Evolutionary conservation across 1,140 invertebrate genomes (phyloP), one percentile per base, ranked within the genome.

Genomic region (Aphis craccivora): DNA sequence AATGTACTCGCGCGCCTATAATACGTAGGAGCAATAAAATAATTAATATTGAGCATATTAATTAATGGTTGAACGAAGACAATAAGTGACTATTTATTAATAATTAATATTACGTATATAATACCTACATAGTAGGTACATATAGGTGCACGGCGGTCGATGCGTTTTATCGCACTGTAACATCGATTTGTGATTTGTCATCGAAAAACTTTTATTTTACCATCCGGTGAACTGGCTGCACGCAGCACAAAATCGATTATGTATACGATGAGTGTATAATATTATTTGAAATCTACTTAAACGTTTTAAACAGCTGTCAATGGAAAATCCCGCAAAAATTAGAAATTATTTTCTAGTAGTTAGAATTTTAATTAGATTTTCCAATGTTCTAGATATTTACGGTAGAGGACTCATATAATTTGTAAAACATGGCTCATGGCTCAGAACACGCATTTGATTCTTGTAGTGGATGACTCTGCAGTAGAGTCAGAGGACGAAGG

Each of bases 101-200:
- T 60, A 67, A 67, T 67, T 67, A 67, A n/a, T n/a, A 67, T 67
- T 67, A 67, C n/a, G 30, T n/a, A n/a, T n/a, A 67, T n/a, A 67
- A 67, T 67, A 67, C 14, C 0, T 53, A 22, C 53, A 40, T 40
- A 40, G 3, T n/a, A n/a, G n/a, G n/a, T 40, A 40, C 37, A 53
- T 60, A 30, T 67, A 67, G 30, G 60, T n/a, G 60, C 60, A 67
- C 14, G 4, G 30, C 30, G 55, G 30, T 67, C 30, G 60, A 67
- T 67, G 30, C 60, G 11, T n/a, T 67, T n/a, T 67, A 67, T 67
- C 60, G 3, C 30, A 11, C 30, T 67, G 0, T 67, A 67, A 67
- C 30, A 67, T 67, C 30, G 4, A 67, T n/a, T 67, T 67, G 14
- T n/a, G 11, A 67, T 67, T 67, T 67, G 60, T 67, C 60, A 67